These are phyloP conservation scores for Tragelaphus strepsiceros DNA, from an alignment of 2,113 vertebrate genomes.

Conservation along the genomic window DNA sequence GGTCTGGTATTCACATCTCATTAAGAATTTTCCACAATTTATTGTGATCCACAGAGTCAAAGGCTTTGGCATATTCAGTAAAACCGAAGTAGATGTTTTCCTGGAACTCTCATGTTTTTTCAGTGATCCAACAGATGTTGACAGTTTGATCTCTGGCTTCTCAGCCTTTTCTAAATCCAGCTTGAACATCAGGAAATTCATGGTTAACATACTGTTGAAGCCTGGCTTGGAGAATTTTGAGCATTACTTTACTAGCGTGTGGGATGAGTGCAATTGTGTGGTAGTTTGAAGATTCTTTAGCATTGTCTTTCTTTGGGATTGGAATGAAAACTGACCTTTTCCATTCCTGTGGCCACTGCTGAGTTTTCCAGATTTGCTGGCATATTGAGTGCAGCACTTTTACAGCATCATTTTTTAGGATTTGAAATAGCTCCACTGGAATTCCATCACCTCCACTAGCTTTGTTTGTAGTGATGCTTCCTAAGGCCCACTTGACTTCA, in stretches of 20 bases:
- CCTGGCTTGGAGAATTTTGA: background rate
- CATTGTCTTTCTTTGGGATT: background rate
- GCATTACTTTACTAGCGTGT: background rate
- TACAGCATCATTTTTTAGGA: background rate
- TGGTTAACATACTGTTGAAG: background rate
- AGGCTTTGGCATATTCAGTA: background rate
- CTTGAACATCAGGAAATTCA: background rate
- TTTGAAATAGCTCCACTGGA: background rate
- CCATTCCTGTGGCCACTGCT: background rate
- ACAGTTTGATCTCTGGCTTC: background rate
- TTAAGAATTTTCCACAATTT: background rate
- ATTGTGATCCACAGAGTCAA: background rate
- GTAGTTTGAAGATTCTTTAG: background rate
- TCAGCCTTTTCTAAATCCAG: background rate
- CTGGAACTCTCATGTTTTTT: background rate
- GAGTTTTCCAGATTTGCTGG: background rate
- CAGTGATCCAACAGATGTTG: accelerated
- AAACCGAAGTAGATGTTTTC: background rate
- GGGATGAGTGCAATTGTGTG: background rate
- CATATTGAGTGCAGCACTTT: background rate
- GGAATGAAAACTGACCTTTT: background rate
- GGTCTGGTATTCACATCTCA: background rate
- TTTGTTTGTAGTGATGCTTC: background rate
- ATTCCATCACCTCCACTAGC: background rate
- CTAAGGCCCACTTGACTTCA: background rate